Percentiles rank a stretch among this genome's conserved stretches.
phyloP scores from a whole-genome alignment of 2,113 vertebrate genomes.

The Caranx melampygus region DNA sequence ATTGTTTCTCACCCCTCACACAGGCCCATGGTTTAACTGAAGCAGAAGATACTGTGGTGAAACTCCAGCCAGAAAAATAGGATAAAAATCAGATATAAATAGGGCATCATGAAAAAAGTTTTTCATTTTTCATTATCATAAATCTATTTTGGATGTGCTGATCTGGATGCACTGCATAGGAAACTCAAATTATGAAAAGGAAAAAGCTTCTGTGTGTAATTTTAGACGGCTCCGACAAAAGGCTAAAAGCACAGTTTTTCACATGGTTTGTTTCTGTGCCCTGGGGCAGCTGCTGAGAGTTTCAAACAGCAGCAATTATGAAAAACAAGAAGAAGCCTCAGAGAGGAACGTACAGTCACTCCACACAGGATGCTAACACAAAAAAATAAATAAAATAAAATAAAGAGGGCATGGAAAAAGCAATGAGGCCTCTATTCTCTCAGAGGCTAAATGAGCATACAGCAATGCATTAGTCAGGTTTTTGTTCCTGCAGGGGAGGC shows the following conservation, averaged over 20 bases:
- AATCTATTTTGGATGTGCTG: conserved; percentile 1
- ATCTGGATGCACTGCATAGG: not conserved
- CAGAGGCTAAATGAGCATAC: conserved; percentile 15
- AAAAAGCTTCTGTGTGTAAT: conserved; percentile 10
- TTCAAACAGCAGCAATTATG: conserved; percentile 49
- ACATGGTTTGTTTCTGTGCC: conserved; percentile 20
- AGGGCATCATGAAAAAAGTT: not conserved
- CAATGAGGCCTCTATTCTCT: conserved; percentile 3
- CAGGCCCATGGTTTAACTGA: not conserved
- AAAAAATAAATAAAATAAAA: not conserved
- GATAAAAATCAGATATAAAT: not conserved
- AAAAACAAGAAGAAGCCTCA: conserved; percentile 28
- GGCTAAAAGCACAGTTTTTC: conserved; percentile 28
- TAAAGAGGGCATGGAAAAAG: not conserved
- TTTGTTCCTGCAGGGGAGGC: not conserved
- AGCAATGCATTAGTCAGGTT: conserved; percentile 7
- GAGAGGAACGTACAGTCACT: conserved; percentile 12
- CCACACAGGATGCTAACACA: conserved; percentile 2
- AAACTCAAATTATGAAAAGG: conserved; percentile 7
- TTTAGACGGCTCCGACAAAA: not conserved
- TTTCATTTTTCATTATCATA: conserved; percentile 5
- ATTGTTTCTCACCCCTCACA: not conserved
- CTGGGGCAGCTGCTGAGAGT: conserved; percentile 21
- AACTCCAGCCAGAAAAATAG: not conserved
- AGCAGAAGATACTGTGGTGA: not conserved